Conservation (phyloP, 1,140 invertebrate genomes). For the Lordiphosa clarofinis region DNA sequence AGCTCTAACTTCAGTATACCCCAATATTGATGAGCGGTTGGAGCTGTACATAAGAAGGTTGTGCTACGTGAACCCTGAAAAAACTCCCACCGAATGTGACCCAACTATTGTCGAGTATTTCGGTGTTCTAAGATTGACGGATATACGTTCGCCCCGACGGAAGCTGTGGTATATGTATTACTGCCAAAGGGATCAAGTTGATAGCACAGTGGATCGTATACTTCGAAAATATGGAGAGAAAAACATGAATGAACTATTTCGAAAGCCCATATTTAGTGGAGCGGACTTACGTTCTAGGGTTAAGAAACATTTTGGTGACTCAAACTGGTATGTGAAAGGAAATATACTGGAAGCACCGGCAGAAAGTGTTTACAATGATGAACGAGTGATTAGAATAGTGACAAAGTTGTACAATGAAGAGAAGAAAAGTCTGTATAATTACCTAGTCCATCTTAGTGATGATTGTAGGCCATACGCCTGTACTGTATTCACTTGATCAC, state of each 20-base stretch:
- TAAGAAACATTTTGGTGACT: slow-evolving; percentile 37
- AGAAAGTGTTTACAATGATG: slow-evolving; percentile 41
- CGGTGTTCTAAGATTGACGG: slow-evolving; percentile 41
- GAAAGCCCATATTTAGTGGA: slow-evolving; percentile 48
- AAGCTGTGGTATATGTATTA: slow-evolving; percentile 63
- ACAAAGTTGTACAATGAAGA: slow-evolving; percentile 40
- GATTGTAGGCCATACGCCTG: not conserved
- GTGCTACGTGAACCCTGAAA: slow-evolving; percentile 1
- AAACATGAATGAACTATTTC: slow-evolving; percentile 56
- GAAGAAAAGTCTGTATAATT: slow-evolving; percentile 36
- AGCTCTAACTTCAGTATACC: slow-evolving; percentile 15
- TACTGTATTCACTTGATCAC: not conserved
- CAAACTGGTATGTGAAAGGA: slow-evolving; percentile 55
- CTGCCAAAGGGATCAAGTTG: slow-evolving; percentile 21
- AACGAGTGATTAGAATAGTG: slow-evolving; percentile 34
- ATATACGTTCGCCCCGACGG: slow-evolving; percentile 31
- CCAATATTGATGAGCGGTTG: slow-evolving; percentile 34
- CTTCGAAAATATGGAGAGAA: slow-evolving; percentile 55
- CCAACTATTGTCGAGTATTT: slow-evolving; percentile 40
- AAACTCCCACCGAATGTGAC: slow-evolving; percentile 12
- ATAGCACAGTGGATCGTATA: slow-evolving; percentile 38
- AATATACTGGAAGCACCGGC: slow-evolving; percentile 50
- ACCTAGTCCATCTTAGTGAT: not conserved
- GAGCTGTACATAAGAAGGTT: slow-evolving; percentile 28
- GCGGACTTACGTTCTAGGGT: slow-evolving; percentile 33